Evolutionary conservation across 1,140 invertebrate genomes (phyloP).

Genomic region (Dicyema japonicum): DNA sequence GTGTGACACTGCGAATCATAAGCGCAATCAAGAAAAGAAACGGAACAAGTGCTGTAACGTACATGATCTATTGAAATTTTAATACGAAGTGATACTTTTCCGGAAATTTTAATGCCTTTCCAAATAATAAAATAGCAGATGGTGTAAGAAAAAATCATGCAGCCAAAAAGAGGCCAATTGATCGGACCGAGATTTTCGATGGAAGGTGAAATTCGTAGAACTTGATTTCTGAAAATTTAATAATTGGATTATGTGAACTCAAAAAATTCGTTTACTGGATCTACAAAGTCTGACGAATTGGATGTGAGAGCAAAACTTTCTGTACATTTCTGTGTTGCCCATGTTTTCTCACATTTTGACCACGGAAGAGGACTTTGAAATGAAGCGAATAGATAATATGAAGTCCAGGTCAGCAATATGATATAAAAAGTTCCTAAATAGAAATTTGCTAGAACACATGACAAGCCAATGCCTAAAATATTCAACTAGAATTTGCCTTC

Average conservation of each 20-base stretch:
- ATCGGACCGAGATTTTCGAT: slow-evolving; percentile 9
- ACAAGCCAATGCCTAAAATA: slow-evolving; percentile 4
- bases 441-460: slow-evolving; percentile 3
- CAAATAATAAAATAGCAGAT: slow-evolving; percentile 11
- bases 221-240: slow-evolving; percentile 5
- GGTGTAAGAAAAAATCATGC: slow-evolving; percentile 10
- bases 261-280: slow-evolving; percentile 4
- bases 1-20: slow-evolving; percentile 37
- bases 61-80: slow-evolving; percentile 5
- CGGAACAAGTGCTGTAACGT: slow-evolving; percentile 6
- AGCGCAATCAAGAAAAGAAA: slow-evolving; percentile 6
- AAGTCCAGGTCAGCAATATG: neutral
- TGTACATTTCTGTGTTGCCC: slow-evolving; percentile 5
- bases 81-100: slow-evolving; percentile 8
- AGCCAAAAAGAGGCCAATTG: slow-evolving; percentile 10
- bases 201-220: slow-evolving; percentile 5
- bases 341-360: slow-evolving; percentile 5
- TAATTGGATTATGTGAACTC: slow-evolving; percentile 1
- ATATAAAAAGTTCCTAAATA: slow-evolving; percentile 1
- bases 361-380: slow-evolving; percentile 5
- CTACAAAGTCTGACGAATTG: neutral
- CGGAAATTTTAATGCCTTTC: slow-evolving; percentile 12
- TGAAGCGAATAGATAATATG: slow-evolving; percentile 2
- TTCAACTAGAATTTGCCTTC: slow-evolving; percentile 24
- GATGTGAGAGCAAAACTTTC: neutral